Percentiles rank a stretch among this genome's conserved stretches.
These are phyloP conservation scores for Xenentodon cancila DNA, from an alignment of 2,797 vertebrate species.

Conservation along the genomic window DNA sequence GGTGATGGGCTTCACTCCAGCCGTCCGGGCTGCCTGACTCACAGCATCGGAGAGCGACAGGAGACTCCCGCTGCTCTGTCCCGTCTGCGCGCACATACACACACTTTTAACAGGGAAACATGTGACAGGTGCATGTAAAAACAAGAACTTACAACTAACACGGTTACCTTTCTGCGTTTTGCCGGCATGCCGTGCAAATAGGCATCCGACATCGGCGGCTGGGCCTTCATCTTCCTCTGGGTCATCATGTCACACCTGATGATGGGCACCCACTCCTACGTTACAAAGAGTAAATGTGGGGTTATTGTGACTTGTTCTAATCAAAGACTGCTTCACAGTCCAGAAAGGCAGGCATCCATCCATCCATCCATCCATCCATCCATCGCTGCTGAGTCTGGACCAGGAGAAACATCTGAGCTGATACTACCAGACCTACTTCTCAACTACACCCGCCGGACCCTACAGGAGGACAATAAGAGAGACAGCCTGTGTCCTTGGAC, in stretches of 20 bases:
- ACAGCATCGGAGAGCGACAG: slow-evolving; percentile 91
- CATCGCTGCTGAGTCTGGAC: too few species aligned
- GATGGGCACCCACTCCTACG: slow-evolving; percentile 93
- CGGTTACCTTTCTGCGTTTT: slow-evolving; percentile 90
- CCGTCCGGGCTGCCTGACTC: slow-evolving; percentile 87
- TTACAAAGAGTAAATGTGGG: slow-evolving; percentile 3
- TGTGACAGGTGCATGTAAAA: neutral
- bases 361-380: too few species aligned
- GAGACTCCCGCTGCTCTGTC: slow-evolving; percentile 87
- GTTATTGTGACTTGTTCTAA: too few species aligned
- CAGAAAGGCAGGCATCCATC: too few species aligned
- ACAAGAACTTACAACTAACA: neutral
- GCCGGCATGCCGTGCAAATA: slow-evolving; percentile 95
- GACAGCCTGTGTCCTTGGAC: too few species aligned
- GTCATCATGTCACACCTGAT: slow-evolving; percentile 91
- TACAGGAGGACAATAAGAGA: too few species aligned
- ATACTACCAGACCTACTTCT: too few species aligned
- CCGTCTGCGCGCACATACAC: slow-evolving; percentile 80
- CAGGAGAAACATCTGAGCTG: too few species aligned
- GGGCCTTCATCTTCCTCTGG: slow-evolving; percentile 92
- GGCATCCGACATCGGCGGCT: slow-evolving; percentile 91
- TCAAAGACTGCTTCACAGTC: too few species aligned
- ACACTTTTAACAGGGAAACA: neutral
- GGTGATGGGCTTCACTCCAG: slow-evolving; percentile 87
- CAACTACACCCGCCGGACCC: too few species aligned